Evolutionary conservation across 2,113 vertebrate genomes (phyloP), one percentile per base, ranked within the genome.

Genomic region (Ceyx cyanopectus): DNA sequence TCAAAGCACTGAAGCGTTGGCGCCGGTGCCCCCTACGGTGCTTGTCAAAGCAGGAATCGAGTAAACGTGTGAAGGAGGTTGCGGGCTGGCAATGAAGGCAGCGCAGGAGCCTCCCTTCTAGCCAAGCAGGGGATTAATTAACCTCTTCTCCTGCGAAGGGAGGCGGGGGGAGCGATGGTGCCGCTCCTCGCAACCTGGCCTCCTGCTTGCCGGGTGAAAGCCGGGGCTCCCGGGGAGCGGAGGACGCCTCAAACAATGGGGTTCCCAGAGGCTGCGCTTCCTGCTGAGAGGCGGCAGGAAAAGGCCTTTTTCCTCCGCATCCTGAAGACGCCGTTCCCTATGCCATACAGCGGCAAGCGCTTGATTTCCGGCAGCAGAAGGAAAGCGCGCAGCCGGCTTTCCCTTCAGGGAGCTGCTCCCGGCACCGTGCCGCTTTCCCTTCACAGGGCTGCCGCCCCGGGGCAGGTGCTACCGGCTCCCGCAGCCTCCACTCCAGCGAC

Each of bases 281-380:
- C 95, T 96, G 92, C 94, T 12, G 94, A 30, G 68, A 74, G 26
- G 51, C 85, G 88, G 75, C 62, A 92, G 93, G 92, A 97, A 97
- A 92, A 53, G 75, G 81, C 21, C 51, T 37, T 93, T 97, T 96
- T 63, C 83, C 95, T 79, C 79, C 78, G 14, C 89, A 26, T 18
- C 84, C 79, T 67, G 78, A 17, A 32, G 5, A 29, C 54, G 23
- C 65, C 68, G 50, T 17, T 57, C 65, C 41, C 43, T 30, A 21
- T 3, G 23, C 56, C 24, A 10, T 23, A 3, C 30, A 12, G 27
- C n/a, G 32, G 77, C 69, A 13, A 13, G 67, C 63, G 54, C 21
- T 29, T 6, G 14, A 30, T 94, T 91, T 81, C 84, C 87, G 68
- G 89, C 89, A 48, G 77, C 68, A 12, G 51, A 30, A 69, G 75